Evolutionary conservation across 2,797 vertebrate genomes (phyloP).

Genomic region (Acrossocheilus fasciatus): DNA sequence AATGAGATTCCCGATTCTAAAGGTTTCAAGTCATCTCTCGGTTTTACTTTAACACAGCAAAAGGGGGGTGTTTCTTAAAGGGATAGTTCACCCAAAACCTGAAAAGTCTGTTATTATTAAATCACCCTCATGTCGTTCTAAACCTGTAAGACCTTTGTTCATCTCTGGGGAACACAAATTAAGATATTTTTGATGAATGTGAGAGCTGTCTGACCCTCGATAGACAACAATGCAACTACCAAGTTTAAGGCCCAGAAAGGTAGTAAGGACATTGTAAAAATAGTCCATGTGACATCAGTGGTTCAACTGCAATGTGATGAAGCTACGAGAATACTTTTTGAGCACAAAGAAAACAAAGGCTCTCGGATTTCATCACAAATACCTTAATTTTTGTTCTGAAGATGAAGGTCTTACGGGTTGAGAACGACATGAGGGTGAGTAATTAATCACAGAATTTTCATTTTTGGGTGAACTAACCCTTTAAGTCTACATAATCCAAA

Average conservation of each 20-base stretch:
- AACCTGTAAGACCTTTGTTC: no score
- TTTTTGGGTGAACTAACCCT: neutral
- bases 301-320: neutral
- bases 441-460: neutral
- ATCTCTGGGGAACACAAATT: neutral
- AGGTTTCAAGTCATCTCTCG: neutral
- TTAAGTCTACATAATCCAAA: neutral
- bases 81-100: neutral
- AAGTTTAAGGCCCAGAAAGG: neutral
- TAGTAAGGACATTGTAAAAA: neutral
- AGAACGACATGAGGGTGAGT: neutral
- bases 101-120: no score
- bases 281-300: neutral
- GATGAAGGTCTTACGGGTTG: neutral
- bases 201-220: no score
- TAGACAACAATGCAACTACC: no score
- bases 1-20: neutral
- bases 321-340: neutral
- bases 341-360: neutral
- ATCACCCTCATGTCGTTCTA: no score
- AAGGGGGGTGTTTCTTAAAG: neutral
- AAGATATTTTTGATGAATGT: no score
- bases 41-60: neutral
- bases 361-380: no score
- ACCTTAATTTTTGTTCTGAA: no score